Conservation (phyloP, 2,797 vertebrate species). For the Pogonophryne albipinna region DNA sequence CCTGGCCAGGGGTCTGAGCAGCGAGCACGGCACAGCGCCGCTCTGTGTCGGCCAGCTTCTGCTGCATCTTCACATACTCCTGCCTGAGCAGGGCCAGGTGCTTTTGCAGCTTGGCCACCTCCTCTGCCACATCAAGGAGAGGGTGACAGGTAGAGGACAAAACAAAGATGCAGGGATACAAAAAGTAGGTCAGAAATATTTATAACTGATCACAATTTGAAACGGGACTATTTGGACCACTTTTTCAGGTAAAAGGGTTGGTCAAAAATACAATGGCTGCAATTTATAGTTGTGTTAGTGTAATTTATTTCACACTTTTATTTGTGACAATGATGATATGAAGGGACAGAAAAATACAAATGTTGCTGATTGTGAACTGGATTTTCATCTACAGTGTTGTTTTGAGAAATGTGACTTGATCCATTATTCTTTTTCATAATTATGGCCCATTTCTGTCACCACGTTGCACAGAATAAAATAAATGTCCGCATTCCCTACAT, state of each 20-base stretch:
- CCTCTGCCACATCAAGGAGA: conserved; percentile 83
- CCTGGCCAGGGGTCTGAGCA: conserved; percentile 87
- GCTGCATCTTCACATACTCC: conserved; percentile 99
- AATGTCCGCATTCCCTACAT: background rate
- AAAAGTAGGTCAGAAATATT: conserved; percentile 23
- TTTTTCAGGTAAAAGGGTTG: background rate
- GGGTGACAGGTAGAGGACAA: conserved; percentile 26
- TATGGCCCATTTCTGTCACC: background rate
- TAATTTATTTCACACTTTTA: background rate
- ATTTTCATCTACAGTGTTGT: background rate
- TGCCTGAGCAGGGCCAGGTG: conserved; percentile 97
- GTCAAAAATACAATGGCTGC: background rate
- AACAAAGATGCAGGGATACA: conserved; percentile 14
- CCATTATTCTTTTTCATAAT: background rate
- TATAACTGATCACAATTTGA: background rate
- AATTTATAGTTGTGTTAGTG: background rate
- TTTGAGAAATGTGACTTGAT: background rate
- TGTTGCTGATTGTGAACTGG: background rate
- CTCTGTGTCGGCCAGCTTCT: conserved; percentile 95
- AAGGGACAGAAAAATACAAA: background rate
- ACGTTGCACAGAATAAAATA: background rate
- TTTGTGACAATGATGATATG: background rate
- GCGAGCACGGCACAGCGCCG: conserved; percentile 91
- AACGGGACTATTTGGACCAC: background rate
- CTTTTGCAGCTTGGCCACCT: conserved; percentile 99